Percentiles rank a stretch among this genome's conserved stretches.
phyloP scores from a whole-genome alignment of 2,797 vertebrate genomes.

The Lepus townsendii region DNA sequence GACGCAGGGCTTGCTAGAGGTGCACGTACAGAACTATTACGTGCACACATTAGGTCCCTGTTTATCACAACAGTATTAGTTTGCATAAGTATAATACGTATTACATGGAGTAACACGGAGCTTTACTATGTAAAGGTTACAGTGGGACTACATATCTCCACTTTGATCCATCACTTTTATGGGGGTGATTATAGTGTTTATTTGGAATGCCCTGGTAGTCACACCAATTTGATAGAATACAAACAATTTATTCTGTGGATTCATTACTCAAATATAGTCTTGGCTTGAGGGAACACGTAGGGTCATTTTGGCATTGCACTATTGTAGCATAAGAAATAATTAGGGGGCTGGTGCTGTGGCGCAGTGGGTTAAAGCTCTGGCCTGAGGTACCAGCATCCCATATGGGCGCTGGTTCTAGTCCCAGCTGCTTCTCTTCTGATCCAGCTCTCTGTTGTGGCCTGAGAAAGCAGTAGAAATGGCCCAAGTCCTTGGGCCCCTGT shows the following conservation, averaged over 20 bases:
- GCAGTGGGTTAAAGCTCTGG: too few species aligned
- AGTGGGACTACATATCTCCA: not conserved
- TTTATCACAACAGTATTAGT: not conserved
- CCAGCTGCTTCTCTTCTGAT: too few species aligned
- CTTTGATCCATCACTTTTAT: not conserved
- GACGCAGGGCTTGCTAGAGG: not conserved
- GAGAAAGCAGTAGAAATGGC: too few species aligned
- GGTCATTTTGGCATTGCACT: not conserved
- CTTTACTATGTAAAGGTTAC: not conserved
- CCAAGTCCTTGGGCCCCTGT: too few species aligned
- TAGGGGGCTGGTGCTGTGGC: too few species aligned
- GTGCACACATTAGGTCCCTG: too few species aligned
- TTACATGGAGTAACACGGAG: not conserved
- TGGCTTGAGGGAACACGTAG: not conserved
- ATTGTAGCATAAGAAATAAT: not conserved
- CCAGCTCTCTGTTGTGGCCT: too few species aligned
- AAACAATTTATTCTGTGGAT: not conserved
- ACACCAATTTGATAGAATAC: not conserved
- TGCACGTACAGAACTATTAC: accelerated
- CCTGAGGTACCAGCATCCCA: too few species aligned
- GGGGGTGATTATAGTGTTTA: not conserved
- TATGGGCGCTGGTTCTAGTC: too few species aligned
- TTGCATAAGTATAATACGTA: not conserved
- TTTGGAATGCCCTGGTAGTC: not conserved
- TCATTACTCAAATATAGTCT: not conserved